These are phyloP conservation scores for Hemitrygon akajei DNA, from an alignment of 2,797 vertebrate species.

Conservation along the genomic window DNA sequence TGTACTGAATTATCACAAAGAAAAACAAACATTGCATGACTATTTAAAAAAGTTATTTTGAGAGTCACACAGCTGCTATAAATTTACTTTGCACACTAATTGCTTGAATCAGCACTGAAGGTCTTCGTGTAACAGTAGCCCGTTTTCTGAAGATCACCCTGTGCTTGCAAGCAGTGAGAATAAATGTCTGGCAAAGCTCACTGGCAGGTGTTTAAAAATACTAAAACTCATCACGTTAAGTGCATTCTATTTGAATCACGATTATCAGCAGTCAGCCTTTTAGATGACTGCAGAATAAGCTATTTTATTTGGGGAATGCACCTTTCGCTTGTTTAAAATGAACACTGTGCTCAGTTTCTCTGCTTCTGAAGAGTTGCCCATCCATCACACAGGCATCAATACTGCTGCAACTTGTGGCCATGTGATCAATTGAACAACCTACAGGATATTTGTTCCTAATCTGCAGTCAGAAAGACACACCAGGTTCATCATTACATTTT, in stretches of 20 bases:
- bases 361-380: neutral
- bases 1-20: slow-evolving; percentile 7
- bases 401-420: neutral
- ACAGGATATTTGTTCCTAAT: slow-evolving; percentile 11
- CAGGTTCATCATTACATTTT: slow-evolving; percentile 13
- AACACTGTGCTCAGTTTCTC: neutral
- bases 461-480: slow-evolving; percentile 13
- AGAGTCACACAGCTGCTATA: neutral
- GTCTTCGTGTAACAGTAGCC: too few relatives aligned
- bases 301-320: neutral
- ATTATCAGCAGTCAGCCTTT: neutral
- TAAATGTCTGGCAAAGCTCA: neutral
- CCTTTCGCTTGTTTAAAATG: neutral
- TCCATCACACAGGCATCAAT: neutral
- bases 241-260: neutral
- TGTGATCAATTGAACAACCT: neutral
- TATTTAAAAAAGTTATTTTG: neutral
- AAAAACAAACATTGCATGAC: neutral
- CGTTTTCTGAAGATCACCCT: neutral
- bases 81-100: too few relatives aligned
- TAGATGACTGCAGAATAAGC: neutral
- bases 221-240: neutral
- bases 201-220: neutral
- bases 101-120: neutral
- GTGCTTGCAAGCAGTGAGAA: too few relatives aligned